Evolutionary conservation across 2,888 invertebrate species (phyloP), one percentile per base, ranked within the genome.

Genomic region (Clunio marinus): DNA sequence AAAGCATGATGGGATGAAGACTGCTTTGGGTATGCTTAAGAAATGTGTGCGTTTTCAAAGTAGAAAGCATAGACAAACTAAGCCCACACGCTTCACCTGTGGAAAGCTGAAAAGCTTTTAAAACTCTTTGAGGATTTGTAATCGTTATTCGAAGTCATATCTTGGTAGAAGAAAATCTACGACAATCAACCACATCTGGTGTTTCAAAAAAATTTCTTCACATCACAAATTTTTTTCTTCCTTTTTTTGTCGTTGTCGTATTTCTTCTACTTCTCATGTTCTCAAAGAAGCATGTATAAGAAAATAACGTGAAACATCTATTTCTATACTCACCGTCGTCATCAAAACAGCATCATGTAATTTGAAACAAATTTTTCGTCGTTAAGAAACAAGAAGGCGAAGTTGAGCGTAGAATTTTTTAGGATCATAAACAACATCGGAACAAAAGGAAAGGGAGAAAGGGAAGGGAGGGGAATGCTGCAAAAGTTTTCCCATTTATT

Each of bases 401-500:
- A 57, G 13, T 13, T 27, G 27, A 57, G 57, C 25, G 51, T 20
- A 57, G 57, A 57, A 57, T 57, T 8, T 55, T 24, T n/a, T 17
- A 13, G 59, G n/a, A 28, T 59, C 41, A 62, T 37, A 25, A 63
- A 62, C 62, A 63, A 63, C 27, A 63, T 41, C 46, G 27, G 24
- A 45, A 45, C 7, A 63, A 63, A 45, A 20, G n/a, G n/a, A n/a
- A 63, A n/a, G 13, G 24, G 17, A 27, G 17, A 46, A 27, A 32
- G 32, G 35, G 5, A 20, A 27, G 35, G 28, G 32, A 59, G 10
- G 28, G 1, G 2, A 27, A 13, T 10, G 28, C 22, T 7, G 27
- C 17, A 17, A 63, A 63, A 63, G 27, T 63, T 63, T 63, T 63
- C 46, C 41, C 63, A 63, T 63, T 63, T 63, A 45, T 63, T 63